These are phyloP conservation scores for Ursus arctos DNA, from an alignment of 2,113 vertebrate genomes.

Conservation along the genomic window DNA sequence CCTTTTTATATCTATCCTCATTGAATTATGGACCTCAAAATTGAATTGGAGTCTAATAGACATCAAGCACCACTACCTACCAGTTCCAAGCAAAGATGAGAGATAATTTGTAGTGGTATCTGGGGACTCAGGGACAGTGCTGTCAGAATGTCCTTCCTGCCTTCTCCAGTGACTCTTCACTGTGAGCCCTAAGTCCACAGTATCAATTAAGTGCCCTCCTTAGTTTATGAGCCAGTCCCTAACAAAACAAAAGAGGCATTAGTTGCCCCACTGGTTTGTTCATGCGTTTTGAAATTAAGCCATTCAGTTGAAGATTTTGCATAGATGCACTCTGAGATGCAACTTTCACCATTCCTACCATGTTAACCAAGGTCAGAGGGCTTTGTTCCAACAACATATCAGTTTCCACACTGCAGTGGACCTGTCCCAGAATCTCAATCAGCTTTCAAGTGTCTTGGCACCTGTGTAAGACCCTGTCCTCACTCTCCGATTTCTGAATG, in stretches of 20 bases:
- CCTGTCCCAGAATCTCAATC: not conserved
- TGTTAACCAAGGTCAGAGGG: not conserved
- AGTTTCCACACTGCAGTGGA: not conserved
- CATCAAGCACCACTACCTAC: not conserved
- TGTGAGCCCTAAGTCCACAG: too few relatives aligned
- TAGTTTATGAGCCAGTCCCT: not conserved
- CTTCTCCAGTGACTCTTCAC: not conserved
- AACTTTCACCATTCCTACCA: not conserved
- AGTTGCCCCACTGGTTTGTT: not conserved
- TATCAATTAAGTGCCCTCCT: not conserved
- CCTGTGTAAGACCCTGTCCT: not conserved
- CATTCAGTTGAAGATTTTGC: not conserved
- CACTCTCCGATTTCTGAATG: not conserved
- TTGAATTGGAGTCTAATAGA: slow-evolving; percentile 43
- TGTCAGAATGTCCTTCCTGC: not conserved
- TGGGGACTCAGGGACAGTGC: not conserved
- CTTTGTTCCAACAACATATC: not conserved
- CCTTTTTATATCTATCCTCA: slow-evolving; percentile 44
- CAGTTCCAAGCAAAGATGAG: not conserved
- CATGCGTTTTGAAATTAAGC: not conserved
- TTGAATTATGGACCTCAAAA: slow-evolving; percentile 57
- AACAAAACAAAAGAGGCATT: not conserved
- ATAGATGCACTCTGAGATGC: not conserved
- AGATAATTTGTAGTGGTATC: not conserved
- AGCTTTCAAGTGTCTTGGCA: not conserved